Percentiles rank a stretch among this genome's conserved stretches.
These are phyloP conservation scores for Hydractinia symbiolongicarpus DNA, from an alignment of 30 jellyfish, hydroid and myxozoan species.

Conservation along the genomic window DNA sequence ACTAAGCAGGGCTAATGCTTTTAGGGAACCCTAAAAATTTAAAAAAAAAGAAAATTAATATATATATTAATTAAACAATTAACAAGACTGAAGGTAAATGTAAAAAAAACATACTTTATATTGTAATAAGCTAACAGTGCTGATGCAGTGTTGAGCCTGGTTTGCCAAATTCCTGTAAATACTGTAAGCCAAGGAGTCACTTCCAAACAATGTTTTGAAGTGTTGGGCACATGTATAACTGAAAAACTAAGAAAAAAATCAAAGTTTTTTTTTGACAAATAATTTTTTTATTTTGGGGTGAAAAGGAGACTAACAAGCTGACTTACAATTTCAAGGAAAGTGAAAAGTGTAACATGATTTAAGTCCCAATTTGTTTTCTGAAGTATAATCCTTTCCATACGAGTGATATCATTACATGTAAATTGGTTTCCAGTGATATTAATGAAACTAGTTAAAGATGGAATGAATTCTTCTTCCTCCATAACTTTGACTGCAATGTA, in stretches of 20 bases:
- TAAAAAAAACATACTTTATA: conserved; percentile 13
- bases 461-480: conserved; percentile 39
- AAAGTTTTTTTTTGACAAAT: not conserved
- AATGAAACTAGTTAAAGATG: conserved; percentile 12
- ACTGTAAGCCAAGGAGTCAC: conserved; percentile 37
- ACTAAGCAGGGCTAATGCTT: conserved; percentile 36
- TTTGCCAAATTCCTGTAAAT: conserved; percentile 30
- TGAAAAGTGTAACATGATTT: conserved; percentile 28
- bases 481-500: conserved; percentile 24
- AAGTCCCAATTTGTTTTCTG: conserved; percentile 32
- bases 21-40: conserved; percentile 13
- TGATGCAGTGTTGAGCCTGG: conserved; percentile 29
- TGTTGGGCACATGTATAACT: conserved; percentile 26
- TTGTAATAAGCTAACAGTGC: conserved; percentile 18
- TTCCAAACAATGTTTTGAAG: conserved; percentile 36
- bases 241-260: conserved; percentile 14
- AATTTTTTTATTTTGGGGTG: not conserved
- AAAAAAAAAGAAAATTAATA: not conserved
- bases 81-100: not conserved
- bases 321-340: conserved; percentile 30
- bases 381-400: conserved; percentile 31
- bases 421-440: conserved; percentile 21
- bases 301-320: not conserved
- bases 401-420: conserved; percentile 25
- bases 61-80: not conserved